phyloP scores from a whole-genome alignment of 1,140 invertebrate species.

The Panagrolaimus sp. region DNA sequence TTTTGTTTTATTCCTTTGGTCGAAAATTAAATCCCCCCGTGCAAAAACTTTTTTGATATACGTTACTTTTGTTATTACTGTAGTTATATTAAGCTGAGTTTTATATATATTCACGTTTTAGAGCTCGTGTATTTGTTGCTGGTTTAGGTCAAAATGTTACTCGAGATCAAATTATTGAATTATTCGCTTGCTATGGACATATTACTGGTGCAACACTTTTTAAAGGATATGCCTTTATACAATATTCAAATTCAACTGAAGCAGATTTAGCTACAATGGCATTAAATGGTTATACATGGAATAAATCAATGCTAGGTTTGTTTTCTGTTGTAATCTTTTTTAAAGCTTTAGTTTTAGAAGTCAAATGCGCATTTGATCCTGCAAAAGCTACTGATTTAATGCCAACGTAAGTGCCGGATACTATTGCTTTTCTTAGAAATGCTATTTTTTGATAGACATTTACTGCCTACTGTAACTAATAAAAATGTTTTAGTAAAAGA shows the following conservation, averaged over 20 bases:
- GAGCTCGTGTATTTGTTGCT: conserved; percentile 12
- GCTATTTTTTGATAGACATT: no score
- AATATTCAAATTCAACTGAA: conserved; percentile 12
- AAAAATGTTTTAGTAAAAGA: neutral
- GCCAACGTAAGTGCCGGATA: no score
- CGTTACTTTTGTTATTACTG: no score
- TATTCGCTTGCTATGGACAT: conserved; percentile 13
- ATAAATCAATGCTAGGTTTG: neutral
- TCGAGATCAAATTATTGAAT: neutral
- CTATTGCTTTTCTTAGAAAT: no score
- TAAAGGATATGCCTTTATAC: conserved; percentile 14
- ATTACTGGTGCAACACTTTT: conserved; percentile 3
- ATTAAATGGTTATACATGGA: conserved; percentile 9
- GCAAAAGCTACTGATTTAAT: neutral
- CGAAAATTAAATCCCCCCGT: no score
- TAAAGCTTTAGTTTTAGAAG: neutral
- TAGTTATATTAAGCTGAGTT: no score
- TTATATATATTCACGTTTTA: neutral
- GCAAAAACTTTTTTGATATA: no score
- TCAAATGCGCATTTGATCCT: neutral
- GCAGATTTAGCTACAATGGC: conserved; percentile 10
- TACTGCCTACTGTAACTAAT: no score
- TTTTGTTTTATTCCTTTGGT: no score
- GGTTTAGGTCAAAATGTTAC: neutral
- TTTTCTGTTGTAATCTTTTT: neutral